Conservation (phyloP, 92 coral and sea anemone species). For the Actinostola sp. region DNA sequence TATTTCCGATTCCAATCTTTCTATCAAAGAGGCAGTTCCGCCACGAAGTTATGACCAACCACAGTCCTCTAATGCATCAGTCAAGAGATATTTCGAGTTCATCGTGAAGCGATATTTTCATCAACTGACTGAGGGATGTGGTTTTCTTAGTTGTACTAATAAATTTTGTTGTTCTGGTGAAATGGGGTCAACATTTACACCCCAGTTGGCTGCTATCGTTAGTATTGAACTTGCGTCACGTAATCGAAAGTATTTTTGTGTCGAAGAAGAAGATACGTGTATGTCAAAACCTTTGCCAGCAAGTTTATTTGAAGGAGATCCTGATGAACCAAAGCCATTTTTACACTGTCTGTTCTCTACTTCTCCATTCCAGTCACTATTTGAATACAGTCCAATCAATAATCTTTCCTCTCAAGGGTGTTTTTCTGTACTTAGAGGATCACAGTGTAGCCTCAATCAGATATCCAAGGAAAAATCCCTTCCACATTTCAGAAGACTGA, state of each 20-base stretch:
- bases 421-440: conserved; percentile 13
- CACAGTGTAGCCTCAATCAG: conserved; percentile 15
- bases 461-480: conserved; percentile 29
- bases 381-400: conserved; percentile 17
- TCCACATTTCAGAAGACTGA: conserved; percentile 2
- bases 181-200: conserved; percentile 59
- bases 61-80: conserved; percentile 61
- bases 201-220: conserved; percentile 80
- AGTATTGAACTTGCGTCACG: conserved; percentile 93
- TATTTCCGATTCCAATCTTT: conserved; percentile 80
- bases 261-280: too few relatives aligned
- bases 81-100: conserved; percentile 74
- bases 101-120: conserved; percentile 78
- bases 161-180: conserved; percentile 81
- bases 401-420: conserved; percentile 17
- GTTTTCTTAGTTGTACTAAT: conserved; percentile 66
- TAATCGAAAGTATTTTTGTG: conserved; percentile 77
- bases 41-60: conserved; percentile 86
- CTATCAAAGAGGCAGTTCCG: conserved; percentile 80
- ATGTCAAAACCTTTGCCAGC: conserved; percentile 41
- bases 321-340: conserved; percentile 73
- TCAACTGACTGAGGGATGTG: conserved; percentile 95
- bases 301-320: conserved; percentile 71
- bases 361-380: conserved; percentile 78
- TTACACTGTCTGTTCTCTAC: conserved; percentile 80